Conservation (phyloP, 2,797 vertebrate genomes). For the Tiaroga cobitis region DNA sequence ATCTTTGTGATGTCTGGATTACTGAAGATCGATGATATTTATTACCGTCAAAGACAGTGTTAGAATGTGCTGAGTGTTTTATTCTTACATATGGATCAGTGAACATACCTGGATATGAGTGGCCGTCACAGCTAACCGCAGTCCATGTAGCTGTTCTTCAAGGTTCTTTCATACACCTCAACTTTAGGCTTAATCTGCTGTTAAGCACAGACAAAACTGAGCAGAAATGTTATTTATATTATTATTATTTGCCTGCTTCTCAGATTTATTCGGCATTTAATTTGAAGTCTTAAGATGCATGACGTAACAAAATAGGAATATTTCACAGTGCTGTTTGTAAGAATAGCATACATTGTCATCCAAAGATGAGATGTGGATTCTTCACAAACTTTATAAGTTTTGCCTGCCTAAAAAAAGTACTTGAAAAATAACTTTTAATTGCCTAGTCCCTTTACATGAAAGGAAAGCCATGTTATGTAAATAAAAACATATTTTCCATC, state of each 20-base stretch:
- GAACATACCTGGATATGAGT: slow-evolving; percentile 36
- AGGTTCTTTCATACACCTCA: background rate
- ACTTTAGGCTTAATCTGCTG: slow-evolving; percentile 55
- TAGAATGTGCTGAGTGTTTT: slow-evolving; percentile 30
- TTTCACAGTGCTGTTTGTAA: slow-evolving; percentile 35
- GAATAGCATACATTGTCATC: slow-evolving; percentile 6
- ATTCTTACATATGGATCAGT: slow-evolving; percentile 32
- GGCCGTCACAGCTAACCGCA: slow-evolving; percentile 25
- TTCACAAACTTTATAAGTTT: slow-evolving; percentile 44
- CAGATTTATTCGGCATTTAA: slow-evolving; percentile 61
- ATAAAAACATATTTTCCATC: slow-evolving; percentile 76
- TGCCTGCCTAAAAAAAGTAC: slow-evolving; percentile 63
- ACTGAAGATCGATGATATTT: slow-evolving; percentile 51
- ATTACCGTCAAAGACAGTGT: slow-evolving; percentile 37
- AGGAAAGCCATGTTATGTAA: slow-evolving; percentile 71
- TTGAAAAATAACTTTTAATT: slow-evolving; percentile 60
- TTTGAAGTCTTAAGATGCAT: slow-evolving; percentile 72
- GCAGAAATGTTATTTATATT: slow-evolving; percentile 28
- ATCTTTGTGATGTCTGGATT: slow-evolving; percentile 44
- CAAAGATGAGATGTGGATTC: slow-evolving; percentile 24
- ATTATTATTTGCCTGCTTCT: slow-evolving; percentile 62
- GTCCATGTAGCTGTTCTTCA: slow-evolving; percentile 14
- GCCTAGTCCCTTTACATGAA: slow-evolving; percentile 56
- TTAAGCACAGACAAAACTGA: slow-evolving; percentile 31
- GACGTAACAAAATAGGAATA: slow-evolving; percentile 60